Percentiles rank a stretch among this genome's conserved stretches.
Evolutionary conservation across 2,113 vertebrate genomes (phyloP).

Genomic region (Crotalus tigris): DNA sequence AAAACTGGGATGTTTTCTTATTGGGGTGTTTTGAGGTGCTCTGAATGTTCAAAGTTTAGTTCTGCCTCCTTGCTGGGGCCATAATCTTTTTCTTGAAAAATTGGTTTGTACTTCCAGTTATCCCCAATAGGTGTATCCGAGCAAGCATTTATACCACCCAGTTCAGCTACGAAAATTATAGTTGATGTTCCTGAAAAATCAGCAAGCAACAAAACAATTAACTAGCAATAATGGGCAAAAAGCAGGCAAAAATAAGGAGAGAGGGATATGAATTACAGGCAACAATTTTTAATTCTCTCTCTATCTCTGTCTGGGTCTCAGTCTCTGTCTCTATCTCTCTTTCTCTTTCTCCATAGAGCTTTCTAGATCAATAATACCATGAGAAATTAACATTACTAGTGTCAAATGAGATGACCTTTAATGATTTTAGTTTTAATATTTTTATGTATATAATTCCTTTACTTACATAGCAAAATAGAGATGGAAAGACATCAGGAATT

Average conservation of each 20-base stretch:
- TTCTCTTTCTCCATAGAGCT: background rate
- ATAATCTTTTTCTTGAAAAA: background rate
- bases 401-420: background rate
- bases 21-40: background rate
- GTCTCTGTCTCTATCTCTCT: background rate
- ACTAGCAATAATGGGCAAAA: background rate
- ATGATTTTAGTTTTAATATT: background rate
- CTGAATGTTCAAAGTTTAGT: background rate
- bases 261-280: background rate
- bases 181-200: background rate
- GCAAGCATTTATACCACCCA: background rate
- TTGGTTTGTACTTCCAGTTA: background rate
- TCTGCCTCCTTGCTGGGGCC: background rate
- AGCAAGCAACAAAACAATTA: background rate
- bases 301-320: background rate
- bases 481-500: background rate
- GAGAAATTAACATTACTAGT: background rate
- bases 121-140: background rate
- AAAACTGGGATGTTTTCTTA: background rate
- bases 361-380: background rate
- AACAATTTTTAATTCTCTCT: background rate
- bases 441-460: background rate
- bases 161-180: background rate
- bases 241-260: background rate
- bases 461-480: background rate